Percentiles rank a stretch among this genome's conserved stretches.
Conservation (phyloP, 2,888 invertebrate genomes). For the Aspidiotus rigidus region DNA sequence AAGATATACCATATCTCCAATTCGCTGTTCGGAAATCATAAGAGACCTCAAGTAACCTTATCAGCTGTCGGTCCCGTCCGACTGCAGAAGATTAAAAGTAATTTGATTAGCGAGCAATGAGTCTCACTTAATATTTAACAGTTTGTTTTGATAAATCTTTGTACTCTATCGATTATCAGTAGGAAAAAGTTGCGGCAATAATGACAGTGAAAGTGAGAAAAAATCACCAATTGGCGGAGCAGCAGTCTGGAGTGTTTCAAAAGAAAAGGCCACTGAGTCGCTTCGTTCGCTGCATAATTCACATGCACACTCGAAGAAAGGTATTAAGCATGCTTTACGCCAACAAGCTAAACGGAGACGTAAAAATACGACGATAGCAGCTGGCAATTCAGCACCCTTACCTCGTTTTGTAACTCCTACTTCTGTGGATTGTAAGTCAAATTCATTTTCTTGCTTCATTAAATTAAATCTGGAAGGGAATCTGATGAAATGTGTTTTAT, state of each 20-base stretch:
- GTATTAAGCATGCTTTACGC: conserved; percentile 65
- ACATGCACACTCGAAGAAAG: conserved; percentile 52
- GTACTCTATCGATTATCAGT: background rate
- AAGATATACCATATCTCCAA: conserved; percentile 27
- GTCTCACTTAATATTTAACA: background rate
- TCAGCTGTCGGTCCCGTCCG: conserved; percentile 20
- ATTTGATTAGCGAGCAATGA: background rate
- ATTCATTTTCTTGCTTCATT: conserved; percentile 18
- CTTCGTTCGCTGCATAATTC: conserved; percentile 30
- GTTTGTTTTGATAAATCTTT: background rate
- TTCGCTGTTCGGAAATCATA: conserved; percentile 29
- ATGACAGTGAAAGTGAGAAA: conserved; percentile 29
- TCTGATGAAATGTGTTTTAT: conserved; percentile 6
- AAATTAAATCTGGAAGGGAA: background rate
- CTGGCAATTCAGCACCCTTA: conserved; percentile 52
- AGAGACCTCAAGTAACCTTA: conserved; percentile 29
- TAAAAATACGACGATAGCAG: conserved; percentile 64
- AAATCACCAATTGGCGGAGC: conserved; percentile 27
- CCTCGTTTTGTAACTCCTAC: conserved; percentile 53
- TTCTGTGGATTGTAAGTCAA: conserved; percentile 29
- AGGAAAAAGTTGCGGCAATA: conserved; percentile 16
- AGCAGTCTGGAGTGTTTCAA: conserved; percentile 37
- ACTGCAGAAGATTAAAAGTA: conserved; percentile 28
- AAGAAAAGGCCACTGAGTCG: conserved; percentile 32
- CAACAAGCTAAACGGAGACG: conserved; percentile 66